Conservation (phyloP, 2,888 invertebrate species). For the Chrysodeixis includens region DNA sequence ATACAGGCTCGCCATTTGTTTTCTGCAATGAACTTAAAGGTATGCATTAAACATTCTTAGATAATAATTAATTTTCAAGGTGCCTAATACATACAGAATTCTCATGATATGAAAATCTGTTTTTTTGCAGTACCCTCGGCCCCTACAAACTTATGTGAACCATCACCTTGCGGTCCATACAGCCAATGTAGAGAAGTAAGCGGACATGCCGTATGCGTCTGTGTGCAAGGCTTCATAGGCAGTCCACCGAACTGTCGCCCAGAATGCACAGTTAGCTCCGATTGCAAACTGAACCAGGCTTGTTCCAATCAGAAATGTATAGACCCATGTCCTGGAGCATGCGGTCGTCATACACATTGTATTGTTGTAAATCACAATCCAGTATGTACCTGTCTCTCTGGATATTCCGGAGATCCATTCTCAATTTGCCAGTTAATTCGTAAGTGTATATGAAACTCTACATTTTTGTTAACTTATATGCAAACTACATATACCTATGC, state of each 20-base stretch:
- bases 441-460: conserved; percentile 65
- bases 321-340: conserved; percentile 93
- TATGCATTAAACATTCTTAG: too few species aligned
- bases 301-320: conserved; percentile 94
- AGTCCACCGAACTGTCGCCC: conserved; percentile 93
- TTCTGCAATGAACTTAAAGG: conserved; percentile 86
- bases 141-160: conserved; percentile 75
- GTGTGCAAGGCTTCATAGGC: conserved; percentile 91
- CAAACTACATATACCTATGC: not conserved
- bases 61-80: too few species aligned
- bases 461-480: not conserved
- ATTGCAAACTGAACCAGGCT: conserved; percentile 91
- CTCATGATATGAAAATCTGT: too few species aligned
- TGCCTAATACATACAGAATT: not conserved
- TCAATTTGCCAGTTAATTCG: conserved; percentile 89
- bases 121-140: conserved; percentile 68
- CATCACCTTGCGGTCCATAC: conserved; percentile 91
- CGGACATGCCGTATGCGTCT: conserved; percentile 92
- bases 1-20: conserved; percentile 90
- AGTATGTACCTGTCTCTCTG: conserved; percentile 90
- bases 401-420: conserved; percentile 93
- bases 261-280: conserved; percentile 93
- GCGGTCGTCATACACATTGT: conserved; percentile 90
- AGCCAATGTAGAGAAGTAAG: conserved; percentile 92
- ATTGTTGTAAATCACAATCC: conserved; percentile 91